Conservation (phyloP, 2,797 vertebrate species). For the Pipistrellus kuhlii region DNA sequence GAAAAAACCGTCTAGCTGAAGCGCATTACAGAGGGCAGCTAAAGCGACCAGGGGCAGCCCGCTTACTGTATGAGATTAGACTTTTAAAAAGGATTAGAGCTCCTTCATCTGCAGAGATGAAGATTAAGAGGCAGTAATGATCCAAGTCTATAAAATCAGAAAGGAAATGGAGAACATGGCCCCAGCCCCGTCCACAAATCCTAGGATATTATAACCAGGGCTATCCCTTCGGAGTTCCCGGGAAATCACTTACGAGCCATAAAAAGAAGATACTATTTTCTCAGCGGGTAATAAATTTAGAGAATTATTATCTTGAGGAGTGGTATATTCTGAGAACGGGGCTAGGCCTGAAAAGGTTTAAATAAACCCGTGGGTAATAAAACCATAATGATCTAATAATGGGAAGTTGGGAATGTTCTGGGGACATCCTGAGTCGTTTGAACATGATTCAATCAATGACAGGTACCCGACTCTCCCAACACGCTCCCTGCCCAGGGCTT, state of each 20-base stretch:
- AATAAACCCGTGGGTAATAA: constrained; percentile 66
- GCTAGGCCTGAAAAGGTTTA: constrained; percentile 42
- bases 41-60: constrained; percentile 32
- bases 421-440: neutral
- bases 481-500: neutral
- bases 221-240: neutral
- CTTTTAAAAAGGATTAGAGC: constrained; percentile 68
- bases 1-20: neutral
- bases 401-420: constrained; percentile 18
- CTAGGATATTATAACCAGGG: constrained; percentile 14
- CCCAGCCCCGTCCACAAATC: neutral
- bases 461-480: neutral
- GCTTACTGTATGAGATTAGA: constrained; percentile 59
- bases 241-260: constrained; percentile 46
- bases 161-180: constrained; percentile 63
- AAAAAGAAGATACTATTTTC: constrained; percentile 70
- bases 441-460: neutral
- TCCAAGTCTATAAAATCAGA: constrained; percentile 69
- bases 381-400: constrained; percentile 39
- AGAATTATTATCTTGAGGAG: constrained; percentile 69
- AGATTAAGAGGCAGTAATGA: constrained; percentile 63
- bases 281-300: constrained; percentile 69
- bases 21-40: neutral
- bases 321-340: constrained; percentile 26
- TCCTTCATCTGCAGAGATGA: constrained; percentile 73